Evolutionary conservation across 2,113 vertebrate species (phyloP).

Genomic region (Phasianus colchicus): DNA sequence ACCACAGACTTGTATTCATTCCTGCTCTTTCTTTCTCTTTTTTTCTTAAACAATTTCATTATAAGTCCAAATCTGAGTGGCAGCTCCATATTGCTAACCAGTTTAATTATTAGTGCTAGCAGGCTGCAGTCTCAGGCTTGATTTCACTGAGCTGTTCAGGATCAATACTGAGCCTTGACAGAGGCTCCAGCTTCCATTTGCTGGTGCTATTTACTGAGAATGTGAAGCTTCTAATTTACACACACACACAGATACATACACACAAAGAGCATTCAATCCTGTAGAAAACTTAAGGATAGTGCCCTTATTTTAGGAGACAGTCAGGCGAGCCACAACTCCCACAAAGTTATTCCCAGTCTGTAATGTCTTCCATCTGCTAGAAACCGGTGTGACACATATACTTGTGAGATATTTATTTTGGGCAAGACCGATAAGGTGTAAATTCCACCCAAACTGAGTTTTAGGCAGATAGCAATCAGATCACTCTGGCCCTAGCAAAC

Average conservation of each 20-base stretch:
- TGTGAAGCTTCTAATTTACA: slow-evolving; percentile 57
- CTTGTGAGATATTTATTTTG: slow-evolving; percentile 45
- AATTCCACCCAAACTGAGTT: not conserved
- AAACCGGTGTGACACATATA: slow-evolving; percentile 23
- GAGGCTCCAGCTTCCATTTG: slow-evolving; percentile 67
- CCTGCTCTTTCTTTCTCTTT: not conserved
- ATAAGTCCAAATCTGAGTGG: slow-evolving; percentile 52
- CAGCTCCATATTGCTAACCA: slow-evolving; percentile 71
- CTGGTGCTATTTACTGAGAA: slow-evolving; percentile 66
- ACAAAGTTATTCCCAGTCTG: slow-evolving; percentile 47
- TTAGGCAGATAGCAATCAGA: slow-evolving; percentile 19
- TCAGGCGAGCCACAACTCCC: slow-evolving; percentile 32
- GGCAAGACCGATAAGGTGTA: slow-evolving; percentile 23
- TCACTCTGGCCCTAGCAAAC: not conserved
- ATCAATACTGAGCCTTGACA: slow-evolving; percentile 70
- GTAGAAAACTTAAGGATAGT: slow-evolving; percentile 38
- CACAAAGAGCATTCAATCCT: slow-evolving; percentile 38
- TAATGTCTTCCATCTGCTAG: slow-evolving; percentile 56
- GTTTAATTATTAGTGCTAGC: slow-evolving; percentile 69
- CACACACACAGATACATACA: not conserved
- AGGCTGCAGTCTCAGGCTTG: slow-evolving; percentile 47
- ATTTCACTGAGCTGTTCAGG: slow-evolving; percentile 45
- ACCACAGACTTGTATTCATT: not conserved
- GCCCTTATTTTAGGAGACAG: slow-evolving; percentile 57
- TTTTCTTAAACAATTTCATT: slow-evolving; percentile 38